Evolutionary conservation across 2,113 vertebrate species (phyloP), one percentile per base, ranked within the genome.

Genomic region (Pseudolaguvia tuberculata): DNA sequence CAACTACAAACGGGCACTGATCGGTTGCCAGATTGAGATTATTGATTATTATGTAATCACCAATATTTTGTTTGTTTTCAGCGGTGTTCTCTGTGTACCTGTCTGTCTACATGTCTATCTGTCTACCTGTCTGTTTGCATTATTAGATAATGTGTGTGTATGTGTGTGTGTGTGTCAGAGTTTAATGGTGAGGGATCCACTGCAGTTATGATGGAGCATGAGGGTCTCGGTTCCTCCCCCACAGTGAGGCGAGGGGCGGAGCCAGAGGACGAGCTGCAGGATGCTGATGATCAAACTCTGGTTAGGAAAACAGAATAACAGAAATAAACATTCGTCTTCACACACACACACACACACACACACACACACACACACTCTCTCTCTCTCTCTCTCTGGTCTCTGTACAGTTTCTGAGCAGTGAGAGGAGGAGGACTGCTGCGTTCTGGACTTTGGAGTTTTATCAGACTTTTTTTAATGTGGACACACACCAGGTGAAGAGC

Each of bases 401-500:
- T 2, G 52, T 56, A 10, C 76, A 98, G 96, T 89, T 99, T 80
- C 93, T 98, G 77, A 90, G 93, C 12, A 93, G 92, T 72, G 88
- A 95, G 84, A 96, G 92, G 90, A 95, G 94, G 89, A 94, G 94
- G 89, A 94, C 83, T 82, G 90, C 89, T 39, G 93, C 96, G 45
- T 98, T 99, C 88, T 99, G 96, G 97, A 95, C 96, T 0, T 96
- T 99, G 86, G 96, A 98, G 21, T 98, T 96, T 84, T 99, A 98
- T 81, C 96, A 98, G 82, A 92, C 84, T 0, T 96, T 97, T 84
- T 98, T 99, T 10, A 93, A 98, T 79, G 91, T 99, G 69, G 96
- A 99, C 75, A 97, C 95, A 0, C 88, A 92, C 81, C 95, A 98
- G 89, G 96, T 98, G 39, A 88, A 74, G 66, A 51, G 21, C 0